Conservation (phyloP, 2,888 invertebrate species). For the Plebejus melissa region DNA sequence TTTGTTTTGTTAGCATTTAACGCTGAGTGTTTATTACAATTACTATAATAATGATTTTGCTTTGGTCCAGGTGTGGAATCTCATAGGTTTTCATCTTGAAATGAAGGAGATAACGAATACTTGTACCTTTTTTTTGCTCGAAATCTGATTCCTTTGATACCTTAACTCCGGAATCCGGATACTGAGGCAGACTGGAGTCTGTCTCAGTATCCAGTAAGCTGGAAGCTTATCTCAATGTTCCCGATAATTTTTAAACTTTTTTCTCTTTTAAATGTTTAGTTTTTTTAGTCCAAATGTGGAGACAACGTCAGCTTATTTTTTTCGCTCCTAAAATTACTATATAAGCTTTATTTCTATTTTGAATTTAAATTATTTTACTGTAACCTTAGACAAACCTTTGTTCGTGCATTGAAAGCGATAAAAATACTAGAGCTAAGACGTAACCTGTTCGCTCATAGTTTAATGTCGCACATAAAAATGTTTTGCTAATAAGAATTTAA, state of each 20-base stretch:
- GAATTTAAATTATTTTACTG: background rate
- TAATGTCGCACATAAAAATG: background rate
- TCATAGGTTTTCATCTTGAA: background rate
- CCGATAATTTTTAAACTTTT: too few species aligned
- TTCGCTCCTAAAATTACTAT: background rate
- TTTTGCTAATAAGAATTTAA: conserved; percentile 22
- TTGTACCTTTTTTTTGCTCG: background rate
- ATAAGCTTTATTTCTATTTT: background rate
- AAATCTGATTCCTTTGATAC: too few species aligned
- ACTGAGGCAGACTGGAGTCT: background rate
- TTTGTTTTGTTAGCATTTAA: background rate
- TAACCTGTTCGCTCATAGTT: background rate
- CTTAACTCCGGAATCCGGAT: background rate
- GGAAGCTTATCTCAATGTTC: too few species aligned
- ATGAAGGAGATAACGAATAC: background rate
- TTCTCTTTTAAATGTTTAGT: too few species aligned
- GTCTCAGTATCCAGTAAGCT: too few species aligned
- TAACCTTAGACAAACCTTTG: background rate
- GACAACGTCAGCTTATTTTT: background rate
- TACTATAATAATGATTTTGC: background rate
- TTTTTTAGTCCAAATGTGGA: too few species aligned
- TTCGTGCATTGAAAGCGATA: background rate
- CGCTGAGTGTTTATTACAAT: background rate
- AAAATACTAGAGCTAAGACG: background rate
- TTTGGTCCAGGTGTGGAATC: background rate